Evolutionary conservation across 2,797 vertebrate genomes (phyloP), one percentile per base, ranked within the genome.

Genomic region (Tadarida brasiliensis): DNA sequence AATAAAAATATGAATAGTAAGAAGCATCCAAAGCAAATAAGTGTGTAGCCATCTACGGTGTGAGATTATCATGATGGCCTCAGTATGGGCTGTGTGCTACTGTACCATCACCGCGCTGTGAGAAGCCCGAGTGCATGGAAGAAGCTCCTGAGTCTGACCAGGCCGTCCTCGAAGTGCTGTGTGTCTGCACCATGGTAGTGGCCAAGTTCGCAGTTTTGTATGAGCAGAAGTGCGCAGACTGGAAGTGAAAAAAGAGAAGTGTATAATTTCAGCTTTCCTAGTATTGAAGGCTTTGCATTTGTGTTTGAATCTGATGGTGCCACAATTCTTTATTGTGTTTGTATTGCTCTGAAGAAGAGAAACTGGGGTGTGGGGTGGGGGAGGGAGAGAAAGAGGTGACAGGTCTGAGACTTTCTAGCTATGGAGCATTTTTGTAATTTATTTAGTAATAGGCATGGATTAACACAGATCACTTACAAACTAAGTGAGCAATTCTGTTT

Each of bases 391-490:
- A 74, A 49, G 28, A 77, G 33, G 10, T 49, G 22, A 11, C 56
- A 35, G 9, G 33, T 74, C 11, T 89, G 63, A 91, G 59, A 39
- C 56, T 90, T 74, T 44, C 24, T 71, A 90, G 26, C 22, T 54
- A 14, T 5, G 68, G n/a, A 74, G 44, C 90, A 15, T 92, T 39
- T 49, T 61, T 15, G 33, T 80, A n/a, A 89, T 73, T 71, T 94
- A 59, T 81, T 92, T 84, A 67, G 49, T 80, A 22, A 59, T 17
- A 59, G 3, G 5, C 63, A 73, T 82, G 54, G 14, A 67, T 92
- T 68, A 94, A 65, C 61, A 94, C 14, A 92, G 59, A 90, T 85
- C 47, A 92, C 56, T 87, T 88, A 92, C 30, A 92, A 92, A 71
- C 16, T 49, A 77, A 63, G 44, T 44, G 71, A 94, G 12, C 51